A percentile compares a stretch with the other conserved stretches of the same genome.
Evolutionary conservation across 2,888 invertebrate genomes (phyloP).

Genomic region (Diachrysia chrysitis): DNA sequence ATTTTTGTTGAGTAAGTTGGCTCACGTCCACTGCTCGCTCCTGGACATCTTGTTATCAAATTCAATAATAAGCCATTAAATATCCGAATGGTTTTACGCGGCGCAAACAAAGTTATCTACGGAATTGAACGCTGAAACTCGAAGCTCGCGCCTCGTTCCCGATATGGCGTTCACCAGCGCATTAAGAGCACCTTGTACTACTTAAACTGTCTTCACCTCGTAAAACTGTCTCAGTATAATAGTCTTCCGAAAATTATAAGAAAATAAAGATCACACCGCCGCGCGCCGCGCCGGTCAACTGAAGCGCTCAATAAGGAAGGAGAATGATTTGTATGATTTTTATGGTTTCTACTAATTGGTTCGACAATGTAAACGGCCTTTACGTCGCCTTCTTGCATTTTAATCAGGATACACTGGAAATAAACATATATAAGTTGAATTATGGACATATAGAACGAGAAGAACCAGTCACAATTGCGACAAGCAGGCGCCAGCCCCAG

Average conservation of each 20-base stretch:
- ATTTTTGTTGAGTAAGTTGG: slow-evolving; percentile 86
- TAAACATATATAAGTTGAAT: slow-evolving; percentile 80
- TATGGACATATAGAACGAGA: slow-evolving; percentile 84
- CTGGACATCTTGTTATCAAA: slow-evolving; percentile 76
- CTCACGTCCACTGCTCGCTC: slow-evolving; percentile 80
- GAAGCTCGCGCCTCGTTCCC: slow-evolving; percentile 56
- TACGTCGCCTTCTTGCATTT: slow-evolving; percentile 81
- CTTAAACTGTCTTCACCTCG: slow-evolving; percentile 80
- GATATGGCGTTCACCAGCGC: slow-evolving; percentile 69
- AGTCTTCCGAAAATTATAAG: slow-evolving; percentile 75
- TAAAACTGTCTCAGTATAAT: slow-evolving; percentile 81
- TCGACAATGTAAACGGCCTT: slow-evolving; percentile 84
- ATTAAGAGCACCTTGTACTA: slow-evolving; percentile 68
- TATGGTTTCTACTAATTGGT: slow-evolving; percentile 85
- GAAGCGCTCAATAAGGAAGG: slow-evolving; percentile 79
- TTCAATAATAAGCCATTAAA: slow-evolving; percentile 73
- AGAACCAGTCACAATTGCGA: slow-evolving; percentile 87
- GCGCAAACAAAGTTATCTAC: slow-evolving; percentile 51
- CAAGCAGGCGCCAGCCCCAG: slow-evolving; percentile 83
- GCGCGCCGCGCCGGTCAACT: slow-evolving; percentile 53
- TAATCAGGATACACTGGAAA: slow-evolving; percentile 83
- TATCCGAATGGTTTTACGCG: slow-evolving; percentile 60
- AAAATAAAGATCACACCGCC: slow-evolving; percentile 72
- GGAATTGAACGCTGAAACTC: slow-evolving; percentile 52
- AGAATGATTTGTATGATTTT: slow-evolving; percentile 83